Evolutionary conservation across 2,113 vertebrate genomes (phyloP), one percentile per base, ranked within the genome.

Genomic region (Panurus biarmicus): DNA sequence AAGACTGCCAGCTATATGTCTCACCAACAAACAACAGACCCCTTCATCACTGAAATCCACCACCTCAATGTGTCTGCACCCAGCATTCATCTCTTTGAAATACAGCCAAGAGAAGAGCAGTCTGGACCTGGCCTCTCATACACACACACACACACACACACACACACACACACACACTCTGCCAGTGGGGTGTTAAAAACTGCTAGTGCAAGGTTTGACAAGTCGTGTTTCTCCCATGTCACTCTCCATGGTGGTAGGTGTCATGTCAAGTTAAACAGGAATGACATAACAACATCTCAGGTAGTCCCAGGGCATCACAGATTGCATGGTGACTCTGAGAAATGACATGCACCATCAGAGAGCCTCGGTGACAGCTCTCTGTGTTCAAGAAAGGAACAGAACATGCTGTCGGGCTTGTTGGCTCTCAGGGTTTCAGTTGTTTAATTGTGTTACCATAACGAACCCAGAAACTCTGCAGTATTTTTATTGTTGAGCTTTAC

Each of bases 201-300:
- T 47, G 4, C 36, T 22, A 45, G 18, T 12, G 53, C 23, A 36
- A 84, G 36, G 22, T 35, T 65, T 38, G n/a, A 65, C 15, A 38
- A 5, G 3, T 6, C 0, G 0, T n/a, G 4, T 38, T 76, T 65
- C 67, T 21, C 72, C 58, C 17, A 12, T 12, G 10, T 58, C 28
- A 28, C 16, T 53, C 45, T 51, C 40, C 65, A 20, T 0, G 0
- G 47, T 21, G 29, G 31, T 14, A 44, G 35, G 14, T 12, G 23
- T 35, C 57, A 10, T 0, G 0, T 62, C 26, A 65, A 54, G 36
- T 60, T 78, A 65, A 57, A 83, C 0, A 65, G 10, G 35, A 79
- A 67, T 17, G 62, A 66, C 22, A 72, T 79, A 79, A 22, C 22
- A 60, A 60, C 26, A 53, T 6, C n/a, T 20, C 21, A 81, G 51